A percentile compares a stretch with the other conserved stretches of the same genome.
These are phyloP conservation scores for Campylorhamphus procurvoides DNA, from an alignment of 2,113 vertebrate genomes.

Conservation along the genomic window DNA sequence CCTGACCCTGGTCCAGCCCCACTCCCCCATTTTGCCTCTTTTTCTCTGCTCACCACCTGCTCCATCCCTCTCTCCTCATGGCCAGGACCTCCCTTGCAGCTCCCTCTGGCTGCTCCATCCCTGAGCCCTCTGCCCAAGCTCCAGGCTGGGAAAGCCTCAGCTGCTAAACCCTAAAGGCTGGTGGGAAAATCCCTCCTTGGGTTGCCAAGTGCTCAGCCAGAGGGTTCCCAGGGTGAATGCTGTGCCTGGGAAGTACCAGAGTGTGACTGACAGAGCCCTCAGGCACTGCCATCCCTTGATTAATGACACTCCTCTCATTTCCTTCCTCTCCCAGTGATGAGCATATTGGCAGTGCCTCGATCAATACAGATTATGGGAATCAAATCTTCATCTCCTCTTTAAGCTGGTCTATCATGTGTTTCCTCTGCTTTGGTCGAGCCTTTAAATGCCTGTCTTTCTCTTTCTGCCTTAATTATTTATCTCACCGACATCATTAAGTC, in stretches of 20 bases:
- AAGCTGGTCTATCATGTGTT: neutral
- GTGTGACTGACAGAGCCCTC: neutral
- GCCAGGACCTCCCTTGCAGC: neutral
- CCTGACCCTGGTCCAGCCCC: neutral
- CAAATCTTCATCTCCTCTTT: neutral
- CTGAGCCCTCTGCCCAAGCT: neutral
- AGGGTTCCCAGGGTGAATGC: neutral
- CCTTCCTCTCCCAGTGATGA: neutral
- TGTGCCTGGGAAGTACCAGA: accelerated
- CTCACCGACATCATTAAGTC: neutral
- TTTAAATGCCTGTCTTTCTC: neutral
- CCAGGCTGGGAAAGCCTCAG: neutral
- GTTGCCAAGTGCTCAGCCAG: neutral
- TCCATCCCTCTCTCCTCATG: neutral
- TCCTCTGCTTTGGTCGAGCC: neutral
- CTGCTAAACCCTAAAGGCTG: neutral
- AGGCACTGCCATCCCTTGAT: neutral
- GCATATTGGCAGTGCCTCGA: neutral
- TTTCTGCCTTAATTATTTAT: neutral
- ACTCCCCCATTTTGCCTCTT: neutral
- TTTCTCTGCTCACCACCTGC: neutral
- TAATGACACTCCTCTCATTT: neutral
- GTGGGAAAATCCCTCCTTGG: neutral
- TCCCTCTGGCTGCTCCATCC: neutral
- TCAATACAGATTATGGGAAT: neutral